Evolutionary conservation across 1,140 invertebrate genomes (phyloP), one percentile per base, ranked within the genome.

Genomic region (Metopolophium dirhodum): DNA sequence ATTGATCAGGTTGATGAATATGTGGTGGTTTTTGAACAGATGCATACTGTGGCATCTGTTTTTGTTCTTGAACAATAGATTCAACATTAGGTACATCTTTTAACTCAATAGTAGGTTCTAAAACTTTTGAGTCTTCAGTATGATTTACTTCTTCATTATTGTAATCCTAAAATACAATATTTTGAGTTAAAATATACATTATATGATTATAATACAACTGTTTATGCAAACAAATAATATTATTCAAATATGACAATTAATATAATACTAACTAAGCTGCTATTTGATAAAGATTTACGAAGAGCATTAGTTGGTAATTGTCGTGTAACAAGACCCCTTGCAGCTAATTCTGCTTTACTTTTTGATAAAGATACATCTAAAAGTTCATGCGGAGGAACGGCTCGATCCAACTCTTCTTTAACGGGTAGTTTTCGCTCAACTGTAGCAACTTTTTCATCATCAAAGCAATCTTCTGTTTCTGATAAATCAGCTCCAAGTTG

Each of bases 311-410:
- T 95, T 14, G 96, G 96, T 45, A 96, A 95, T 94, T 96, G 95
- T n/a, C 96, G 94, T 93, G 95, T 95, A 57, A 96, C 96, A 41
- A 96, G 94, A 41, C 96, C 96, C 94, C 97, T 95, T 94, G 96
- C 97, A 11, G 97, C 98, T 94, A 99, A 96, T 95, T 98, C 98
- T 35, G 98, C 98, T 95, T 98, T 98, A 61, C 97, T 97, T 95
- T 98, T 98, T 94, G 97, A 97, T 23, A 97, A 98, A 22, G 98
- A 98, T 94, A 97, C 98, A 95, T 99, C 98, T 45, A 99, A 96
- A 41, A 99, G 96, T 95, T 97, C 97, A 94, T 98, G 97, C 94
- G 96, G 96, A 49, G 98, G 98, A 94, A 99, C 97, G 4, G 97
- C 98, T 93, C 97, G 96, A 95, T 98, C 98, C 94, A 98, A 95